These are phyloP conservation scores for Danio albolineatus DNA, from an alignment of 2,797 vertebrate species.

Conservation along the genomic window DNA sequence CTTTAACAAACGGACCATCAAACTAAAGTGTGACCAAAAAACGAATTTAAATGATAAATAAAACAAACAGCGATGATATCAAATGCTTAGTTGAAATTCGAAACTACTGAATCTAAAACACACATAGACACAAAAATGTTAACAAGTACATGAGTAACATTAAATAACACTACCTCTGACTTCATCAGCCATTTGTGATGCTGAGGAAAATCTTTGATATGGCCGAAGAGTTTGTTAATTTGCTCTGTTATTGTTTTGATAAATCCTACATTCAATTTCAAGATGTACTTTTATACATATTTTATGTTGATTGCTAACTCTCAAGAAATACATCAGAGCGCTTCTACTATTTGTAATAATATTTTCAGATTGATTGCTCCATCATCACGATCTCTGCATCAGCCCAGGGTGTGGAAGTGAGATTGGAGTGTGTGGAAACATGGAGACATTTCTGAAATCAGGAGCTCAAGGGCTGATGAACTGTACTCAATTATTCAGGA, in stretches of 20 bases:
- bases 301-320: neutral
- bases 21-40: no score
- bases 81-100: no score
- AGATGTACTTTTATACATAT: neutral
- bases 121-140: no score
- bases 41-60: no score
- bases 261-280: neutral
- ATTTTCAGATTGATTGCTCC: neutral
- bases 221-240: neutral
- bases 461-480: constrained; percentile 21
- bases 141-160: neutral
- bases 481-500: constrained; percentile 50
- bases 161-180: neutral
- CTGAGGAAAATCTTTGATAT: neutral
- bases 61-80: no score
- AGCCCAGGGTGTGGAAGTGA: constrained; percentile 11
- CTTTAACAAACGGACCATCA: no score
- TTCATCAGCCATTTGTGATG: neutral
- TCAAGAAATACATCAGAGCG: neutral
- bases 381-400: neutral
- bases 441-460: constrained; percentile 15
- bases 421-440: constrained; percentile 1
- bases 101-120: no score
- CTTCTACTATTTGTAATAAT: neutral
- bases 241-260: neutral